Conservation (phyloP, 1,140 invertebrate species). For the Leptopilina clavipes region DNA sequence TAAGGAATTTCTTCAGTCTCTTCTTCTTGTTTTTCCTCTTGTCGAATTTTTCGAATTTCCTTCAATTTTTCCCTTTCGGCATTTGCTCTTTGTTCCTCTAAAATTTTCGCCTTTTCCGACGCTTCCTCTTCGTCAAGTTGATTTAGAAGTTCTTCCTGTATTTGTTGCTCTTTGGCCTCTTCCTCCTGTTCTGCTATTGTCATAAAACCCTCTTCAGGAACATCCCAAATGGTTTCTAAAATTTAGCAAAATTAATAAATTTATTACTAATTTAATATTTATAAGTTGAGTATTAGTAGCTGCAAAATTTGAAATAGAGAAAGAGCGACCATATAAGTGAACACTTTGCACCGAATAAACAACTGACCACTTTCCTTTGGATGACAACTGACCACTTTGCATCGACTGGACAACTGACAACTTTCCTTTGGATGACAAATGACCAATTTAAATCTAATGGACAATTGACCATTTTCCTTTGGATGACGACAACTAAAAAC, state of each 20-base stretch:
- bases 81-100: slow-evolving; percentile 73
- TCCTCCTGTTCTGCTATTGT: slow-evolving; percentile 79
- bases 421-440: too few species aligned
- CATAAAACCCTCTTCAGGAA: slow-evolving; percentile 80
- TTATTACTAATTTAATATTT: too few species aligned
- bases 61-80: slow-evolving; percentile 68
- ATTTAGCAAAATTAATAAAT: slow-evolving; percentile 35
- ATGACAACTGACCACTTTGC: too few species aligned
- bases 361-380: too few species aligned
- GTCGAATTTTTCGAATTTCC: slow-evolving; percentile 70
- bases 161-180: slow-evolving; percentile 65
- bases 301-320: too few species aligned
- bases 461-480: too few species aligned
- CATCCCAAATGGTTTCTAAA: slow-evolving; percentile 80
- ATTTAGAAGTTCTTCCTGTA: slow-evolving; percentile 74
- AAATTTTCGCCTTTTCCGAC: slow-evolving; percentile 60
- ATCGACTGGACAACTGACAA: too few species aligned
- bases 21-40: slow-evolving; percentile 57
- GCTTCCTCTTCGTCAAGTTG: slow-evolving; percentile 75
- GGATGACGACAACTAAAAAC: too few species aligned
- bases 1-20: slow-evolving; percentile 73
- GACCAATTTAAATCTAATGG: too few species aligned
- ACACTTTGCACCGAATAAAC: too few species aligned
- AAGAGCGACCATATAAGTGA: too few species aligned
- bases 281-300: too few species aligned